A percentile compares a stretch with the other conserved stretches of the same genome.
Evolutionary conservation across 2,113 vertebrate species (phyloP).

Genomic region (Hemiprocne comata): DNA sequence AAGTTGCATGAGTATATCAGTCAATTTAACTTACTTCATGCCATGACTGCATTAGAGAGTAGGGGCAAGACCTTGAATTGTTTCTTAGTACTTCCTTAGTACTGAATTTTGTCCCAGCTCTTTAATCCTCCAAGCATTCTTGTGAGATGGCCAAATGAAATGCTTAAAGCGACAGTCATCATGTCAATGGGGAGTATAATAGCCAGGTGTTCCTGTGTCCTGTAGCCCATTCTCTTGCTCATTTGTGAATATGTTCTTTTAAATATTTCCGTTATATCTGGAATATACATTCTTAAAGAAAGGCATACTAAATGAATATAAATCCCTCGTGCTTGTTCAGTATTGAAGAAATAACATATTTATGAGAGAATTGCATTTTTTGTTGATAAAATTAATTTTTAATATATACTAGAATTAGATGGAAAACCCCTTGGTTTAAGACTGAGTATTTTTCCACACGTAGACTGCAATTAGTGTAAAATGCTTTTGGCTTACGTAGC

Average conservation of each 20-base stretch:
- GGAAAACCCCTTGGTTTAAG: not conserved
- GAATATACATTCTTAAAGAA: not conserved
- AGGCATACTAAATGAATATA: not conserved
- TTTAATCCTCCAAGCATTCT: not conserved
- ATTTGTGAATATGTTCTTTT: not conserved
- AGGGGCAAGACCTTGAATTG: not conserved
- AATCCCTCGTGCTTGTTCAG: not conserved
- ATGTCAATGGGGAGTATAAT: accelerated
- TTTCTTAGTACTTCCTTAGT: not conserved
- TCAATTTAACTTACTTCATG: not conserved
- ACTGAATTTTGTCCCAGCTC: not conserved
- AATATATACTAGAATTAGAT: not conserved
- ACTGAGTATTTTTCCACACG: not conserved
- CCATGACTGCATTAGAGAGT: not conserved
- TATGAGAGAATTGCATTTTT: not conserved
- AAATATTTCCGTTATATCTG: not conserved
- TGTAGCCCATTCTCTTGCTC: not conserved
- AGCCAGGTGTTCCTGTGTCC: not conserved
- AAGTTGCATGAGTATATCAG: not conserved
- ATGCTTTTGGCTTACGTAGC: not conserved
- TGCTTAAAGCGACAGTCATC: not conserved
- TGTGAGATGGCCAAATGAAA: not conserved
- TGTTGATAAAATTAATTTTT: not conserved
- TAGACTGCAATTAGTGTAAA: not conserved
- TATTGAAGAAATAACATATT: not conserved